Conservation (phyloP, 1,140 invertebrate genomes). For the Goniozus legneri region DNA sequence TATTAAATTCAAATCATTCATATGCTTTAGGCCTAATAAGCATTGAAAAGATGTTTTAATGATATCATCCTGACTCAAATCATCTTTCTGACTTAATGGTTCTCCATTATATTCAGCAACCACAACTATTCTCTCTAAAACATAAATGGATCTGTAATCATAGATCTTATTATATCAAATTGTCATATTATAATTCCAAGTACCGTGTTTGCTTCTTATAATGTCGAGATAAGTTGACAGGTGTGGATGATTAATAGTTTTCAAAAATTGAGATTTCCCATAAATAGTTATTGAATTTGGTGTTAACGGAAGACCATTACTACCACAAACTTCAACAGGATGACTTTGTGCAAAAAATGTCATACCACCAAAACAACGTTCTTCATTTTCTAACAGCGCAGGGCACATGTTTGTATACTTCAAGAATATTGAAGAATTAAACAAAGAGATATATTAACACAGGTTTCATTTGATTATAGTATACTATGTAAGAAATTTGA, state of each 20-base stretch:
- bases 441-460: no score
- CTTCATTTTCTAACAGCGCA: constrained; percentile 47
- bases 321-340: constrained; percentile 88
- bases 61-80: constrained; percentile 55
- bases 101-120: constrained; percentile 83
- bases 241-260: constrained; percentile 75
- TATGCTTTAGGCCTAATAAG: constrained; percentile 68
- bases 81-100: constrained; percentile 51
- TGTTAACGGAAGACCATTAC: constrained; percentile 91
- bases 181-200: constrained; percentile 3
- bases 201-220: constrained; percentile 91
- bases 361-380: constrained; percentile 70
- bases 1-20: constrained; percentile 72
- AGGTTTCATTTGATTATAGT: no score
- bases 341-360: constrained; percentile 90
- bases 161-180: constrained; percentile 6
- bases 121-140: constrained; percentile 83
- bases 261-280: constrained; percentile 81
- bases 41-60: constrained; percentile 66
- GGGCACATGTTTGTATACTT: constrained; percentile 39
- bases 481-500: no score
- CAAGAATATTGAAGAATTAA: no score
- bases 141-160: constrained; percentile 9
- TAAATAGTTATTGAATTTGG: constrained; percentile 94
- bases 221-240: constrained; percentile 89